Evolutionary conservation across 2,888 invertebrate species (phyloP).

Genomic region (Chymomyza procnemis): DNA sequence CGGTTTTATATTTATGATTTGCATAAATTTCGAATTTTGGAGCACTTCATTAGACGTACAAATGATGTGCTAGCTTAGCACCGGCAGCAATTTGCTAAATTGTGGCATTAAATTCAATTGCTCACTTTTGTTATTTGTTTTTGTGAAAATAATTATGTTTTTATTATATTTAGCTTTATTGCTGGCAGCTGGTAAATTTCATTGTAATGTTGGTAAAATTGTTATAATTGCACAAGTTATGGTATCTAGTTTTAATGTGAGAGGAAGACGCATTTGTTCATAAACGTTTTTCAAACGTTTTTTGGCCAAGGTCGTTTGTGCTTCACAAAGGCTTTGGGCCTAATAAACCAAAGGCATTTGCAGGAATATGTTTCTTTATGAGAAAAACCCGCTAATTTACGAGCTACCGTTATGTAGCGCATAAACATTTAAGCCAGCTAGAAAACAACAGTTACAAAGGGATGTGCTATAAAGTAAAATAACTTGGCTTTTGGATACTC

Average conservation of each 20-base stretch:
- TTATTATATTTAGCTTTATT: background rate
- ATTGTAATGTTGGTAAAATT: background rate
- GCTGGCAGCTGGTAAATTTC: background rate
- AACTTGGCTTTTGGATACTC: background rate
- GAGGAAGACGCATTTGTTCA: conserved; percentile 16
- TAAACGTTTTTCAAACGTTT: conserved; percentile 11
- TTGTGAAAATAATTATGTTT: background rate
- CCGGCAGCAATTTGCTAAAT: conserved; percentile 25
- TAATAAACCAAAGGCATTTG: conserved; percentile 31
- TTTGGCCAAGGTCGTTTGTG: background rate
- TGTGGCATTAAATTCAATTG: conserved; percentile 30
- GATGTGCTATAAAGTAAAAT: background rate
- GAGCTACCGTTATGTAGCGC: conserved; percentile 31
- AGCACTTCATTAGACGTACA: conserved; percentile 1
- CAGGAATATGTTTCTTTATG: conserved; percentile 49
- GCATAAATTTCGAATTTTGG: background rate
- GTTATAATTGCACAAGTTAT: background rate
- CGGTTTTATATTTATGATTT: conserved; percentile 12
- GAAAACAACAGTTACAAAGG: conserved; percentile 16
- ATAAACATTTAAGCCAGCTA: conserved; percentile 22
- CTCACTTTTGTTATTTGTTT: background rate
- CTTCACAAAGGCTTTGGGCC: conserved; percentile 35
- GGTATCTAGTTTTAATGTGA: background rate
- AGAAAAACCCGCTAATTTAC: conserved; percentile 51
- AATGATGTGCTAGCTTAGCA: conserved; percentile 6